Evolutionary conservation across 2,113 vertebrate genomes (phyloP).

Genomic region (Polypterus senegalus): DNA sequence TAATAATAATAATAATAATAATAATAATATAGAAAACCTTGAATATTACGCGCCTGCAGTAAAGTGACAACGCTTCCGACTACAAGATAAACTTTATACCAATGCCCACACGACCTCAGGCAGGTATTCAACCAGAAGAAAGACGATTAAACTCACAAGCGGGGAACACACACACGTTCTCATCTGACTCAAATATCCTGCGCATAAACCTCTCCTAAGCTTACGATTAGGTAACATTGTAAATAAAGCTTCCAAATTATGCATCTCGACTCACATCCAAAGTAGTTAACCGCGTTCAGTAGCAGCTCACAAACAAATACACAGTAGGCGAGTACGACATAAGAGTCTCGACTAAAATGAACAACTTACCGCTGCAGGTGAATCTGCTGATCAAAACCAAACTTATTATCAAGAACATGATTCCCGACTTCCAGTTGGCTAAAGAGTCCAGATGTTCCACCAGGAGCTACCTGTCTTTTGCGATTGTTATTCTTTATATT

Average conservation of each 20-base stretch:
- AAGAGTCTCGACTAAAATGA: not conserved
- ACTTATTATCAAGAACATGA: conserved; percentile 30
- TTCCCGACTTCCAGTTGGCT: conserved; percentile 44
- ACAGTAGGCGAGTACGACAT: not conserved
- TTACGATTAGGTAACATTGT: not conserved
- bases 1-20: no score
- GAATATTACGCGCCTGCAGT: not conserved
- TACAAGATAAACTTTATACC: not conserved
- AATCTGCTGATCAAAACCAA: conserved; percentile 37
- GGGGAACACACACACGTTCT: not conserved
- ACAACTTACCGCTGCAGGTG: conserved; percentile 52
- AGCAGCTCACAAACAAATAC: not conserved
- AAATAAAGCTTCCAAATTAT: not conserved
- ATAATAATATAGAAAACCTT: not conserved
- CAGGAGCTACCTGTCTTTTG: conserved; percentile 29
- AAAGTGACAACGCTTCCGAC: not conserved
- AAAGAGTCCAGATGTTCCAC: conserved; percentile 45
- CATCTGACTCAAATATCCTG: not conserved
- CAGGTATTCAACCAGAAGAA: not conserved
- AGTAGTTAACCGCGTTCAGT: not conserved
- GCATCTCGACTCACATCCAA: not conserved
- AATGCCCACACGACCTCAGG: not conserved
- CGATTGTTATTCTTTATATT: conserved; percentile 30
- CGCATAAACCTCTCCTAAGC: not conserved
- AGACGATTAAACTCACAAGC: not conserved